Conservation (phyloP, 2,797 vertebrate species). For the Ptychobarbus kaznakovi region DNA sequence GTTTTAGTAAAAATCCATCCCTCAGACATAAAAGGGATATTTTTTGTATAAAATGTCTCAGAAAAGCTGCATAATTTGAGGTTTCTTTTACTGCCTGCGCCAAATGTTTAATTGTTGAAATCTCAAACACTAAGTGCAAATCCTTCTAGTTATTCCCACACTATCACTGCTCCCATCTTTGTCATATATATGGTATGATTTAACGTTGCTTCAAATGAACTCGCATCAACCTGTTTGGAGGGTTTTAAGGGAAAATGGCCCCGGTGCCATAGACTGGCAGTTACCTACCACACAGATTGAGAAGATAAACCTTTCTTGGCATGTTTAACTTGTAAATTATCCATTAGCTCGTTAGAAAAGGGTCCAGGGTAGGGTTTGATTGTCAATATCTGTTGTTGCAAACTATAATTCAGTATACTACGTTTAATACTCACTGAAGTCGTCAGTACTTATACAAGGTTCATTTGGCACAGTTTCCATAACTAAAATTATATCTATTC, state of each 20-base stretch:
- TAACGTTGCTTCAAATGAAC: slow-evolving; percentile 21
- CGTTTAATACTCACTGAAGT: not conserved
- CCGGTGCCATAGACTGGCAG: slow-evolving; percentile 1
- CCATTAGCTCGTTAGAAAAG: slow-evolving; percentile 8
- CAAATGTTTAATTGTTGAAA: not conserved
- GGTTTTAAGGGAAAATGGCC: not conserved
- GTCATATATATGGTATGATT: not conserved
- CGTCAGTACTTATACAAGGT: no score
- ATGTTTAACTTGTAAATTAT: slow-evolving; percentile 35
- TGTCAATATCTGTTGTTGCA: not conserved
- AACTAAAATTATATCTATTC: not conserved
- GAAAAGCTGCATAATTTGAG: not conserved
- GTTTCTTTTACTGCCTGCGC: not conserved
- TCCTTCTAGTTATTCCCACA: not conserved
- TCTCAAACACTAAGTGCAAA: not conserved
- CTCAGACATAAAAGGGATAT: not conserved
- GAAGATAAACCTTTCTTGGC: slow-evolving; percentile 39
- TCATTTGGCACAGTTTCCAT: not conserved
- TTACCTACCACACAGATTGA: not conserved
- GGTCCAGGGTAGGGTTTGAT: not conserved
- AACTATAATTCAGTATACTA: not conserved
- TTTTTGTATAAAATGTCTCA: not conserved
- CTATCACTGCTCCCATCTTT: not conserved
- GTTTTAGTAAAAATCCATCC: not conserved
- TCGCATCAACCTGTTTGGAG: not conserved